phyloP scores from a whole-genome alignment of 2,888 invertebrate genomes.

The Andrena camellia region DNA sequence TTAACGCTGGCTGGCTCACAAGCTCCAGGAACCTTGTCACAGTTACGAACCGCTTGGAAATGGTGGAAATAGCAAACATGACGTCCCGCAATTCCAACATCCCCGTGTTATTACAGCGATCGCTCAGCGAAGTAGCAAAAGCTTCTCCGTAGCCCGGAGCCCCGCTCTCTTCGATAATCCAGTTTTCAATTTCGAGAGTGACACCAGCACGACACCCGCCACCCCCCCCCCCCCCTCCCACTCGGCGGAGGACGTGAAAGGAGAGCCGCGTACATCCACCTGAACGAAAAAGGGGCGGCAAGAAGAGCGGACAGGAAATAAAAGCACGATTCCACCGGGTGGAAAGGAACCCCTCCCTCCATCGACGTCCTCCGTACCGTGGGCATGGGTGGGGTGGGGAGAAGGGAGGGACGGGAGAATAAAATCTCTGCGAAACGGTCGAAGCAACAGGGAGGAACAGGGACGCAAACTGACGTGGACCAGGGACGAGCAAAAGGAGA shows the following conservation, averaged over 20 bases:
- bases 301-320: constrained; percentile 67
- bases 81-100: not conserved
- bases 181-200: constrained; percentile 53
- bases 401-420: constrained; percentile 38
- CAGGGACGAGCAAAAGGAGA: constrained; percentile 61
- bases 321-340: constrained; percentile 59
- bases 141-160: not conserved
- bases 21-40: not conserved
- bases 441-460: constrained; percentile 29
- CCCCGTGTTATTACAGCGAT: not conserved
- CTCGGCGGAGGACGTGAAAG: constrained; percentile 42
- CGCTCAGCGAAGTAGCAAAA: not conserved
- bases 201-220: constrained; percentile 13
- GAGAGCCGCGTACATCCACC: constrained; percentile 38
- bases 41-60: not conserved
- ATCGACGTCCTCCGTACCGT: not conserved
- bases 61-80: not conserved
- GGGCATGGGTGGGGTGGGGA: constrained; percentile 5
- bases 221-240: not conserved
- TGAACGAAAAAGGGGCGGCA: constrained; percentile 40
- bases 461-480: constrained; percentile 52
- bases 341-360: constrained; percentile 35
- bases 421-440: constrained; percentile 51
- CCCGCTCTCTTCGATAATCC: constrained; percentile 9
- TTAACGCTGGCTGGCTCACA: not conserved